Base-by-base conservation (phyloP, 2,888 invertebrate genomes). In the Catocala nupta region DNA sequence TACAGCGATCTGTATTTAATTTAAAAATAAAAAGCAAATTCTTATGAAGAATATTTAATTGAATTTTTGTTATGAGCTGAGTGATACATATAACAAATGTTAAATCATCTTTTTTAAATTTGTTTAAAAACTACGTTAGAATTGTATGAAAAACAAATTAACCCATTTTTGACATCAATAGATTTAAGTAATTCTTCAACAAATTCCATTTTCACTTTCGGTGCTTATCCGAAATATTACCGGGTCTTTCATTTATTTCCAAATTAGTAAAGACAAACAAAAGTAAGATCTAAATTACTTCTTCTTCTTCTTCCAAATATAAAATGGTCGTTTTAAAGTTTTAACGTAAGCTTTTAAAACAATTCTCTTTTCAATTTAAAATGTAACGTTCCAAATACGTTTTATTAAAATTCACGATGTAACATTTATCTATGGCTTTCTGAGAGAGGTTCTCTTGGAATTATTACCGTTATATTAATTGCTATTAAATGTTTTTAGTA, bases 311-410 rank as follows among this genome's bases (percentile, higher is more conserved):
- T 45, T 25, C 16, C 12, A 45, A 43, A 52, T 39, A 52, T 51
- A 58, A 58, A 45, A 45, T 58, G 25, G 52, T 47, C 58, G 58
- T 52, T 58, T 52, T 45, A 58, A 58, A 58, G 12, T 58, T 58
- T 45, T 44, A 43, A 51, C 43, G 51, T 51, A 16, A 44, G 44
- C 45, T 45, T 36, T 52, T 13, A 51, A 25, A 47, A 36, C 36
- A 44, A 39, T 58, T 52, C 25, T 9, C 16, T 58, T 51, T 52
- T 16, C 45, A 39, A n/a, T 51, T 4, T 13, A 9, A 39, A 51
- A 25, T 3, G 51, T 51, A 13, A 13, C 12, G 8, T 39, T 39
- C n/a, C 51, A 52, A 58, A 58, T 58, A 58, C 16, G 58, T 58
- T 58, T 45, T 36, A 52, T 52, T 45, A 52, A 47, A 44, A 43